A percentile compares a stretch with the other conserved stretches of the same genome.
These are phyloP conservation scores for Athrips mouffetella DNA, from an alignment of 2,888 invertebrate species.

Conservation along the genomic window DNA sequence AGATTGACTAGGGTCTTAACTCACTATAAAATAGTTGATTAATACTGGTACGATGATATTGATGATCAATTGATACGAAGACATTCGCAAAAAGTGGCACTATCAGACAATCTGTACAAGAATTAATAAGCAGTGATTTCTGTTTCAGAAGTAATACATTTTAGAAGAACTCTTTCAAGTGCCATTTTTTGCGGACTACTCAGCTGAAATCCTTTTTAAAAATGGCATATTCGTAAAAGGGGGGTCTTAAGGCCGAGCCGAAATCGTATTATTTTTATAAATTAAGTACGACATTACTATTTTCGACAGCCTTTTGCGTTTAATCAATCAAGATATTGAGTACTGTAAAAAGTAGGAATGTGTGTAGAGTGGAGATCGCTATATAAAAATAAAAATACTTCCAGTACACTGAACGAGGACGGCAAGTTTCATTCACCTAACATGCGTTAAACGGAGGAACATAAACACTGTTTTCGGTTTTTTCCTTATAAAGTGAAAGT, in stretches of 20 bases:
- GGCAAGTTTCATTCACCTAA: too few relatives aligned
- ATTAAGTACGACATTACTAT: too few relatives aligned
- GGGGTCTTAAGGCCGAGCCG: too few relatives aligned
- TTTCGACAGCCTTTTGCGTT: too few relatives aligned
- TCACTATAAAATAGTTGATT: slow-evolving; percentile 12
- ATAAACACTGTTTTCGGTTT: slow-evolving; percentile 12
- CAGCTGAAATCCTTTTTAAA: too few relatives aligned
- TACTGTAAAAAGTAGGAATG: too few relatives aligned
- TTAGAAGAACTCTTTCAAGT: not conserved
- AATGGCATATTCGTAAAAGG: too few relatives aligned
- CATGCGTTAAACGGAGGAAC: slow-evolving; percentile 1
- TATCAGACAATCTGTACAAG: not conserved
- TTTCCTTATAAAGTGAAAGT: slow-evolving; percentile 18
- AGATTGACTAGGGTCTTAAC: slow-evolving; percentile 7
- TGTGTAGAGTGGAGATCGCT: too few relatives aligned
- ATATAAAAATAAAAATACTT: not conserved
- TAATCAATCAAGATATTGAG: too few relatives aligned
- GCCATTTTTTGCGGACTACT: too few relatives aligned
- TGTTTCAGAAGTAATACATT: not conserved
- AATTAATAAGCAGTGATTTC: not conserved
- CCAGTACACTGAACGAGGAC: not conserved
- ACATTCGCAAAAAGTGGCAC: not conserved
- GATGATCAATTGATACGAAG: not conserved
- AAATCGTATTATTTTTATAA: too few relatives aligned
- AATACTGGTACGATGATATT: slow-evolving; percentile 9